phyloP scores from a whole-genome alignment of 2,113 vertebrate species.

The Penelope pileata region DNA sequence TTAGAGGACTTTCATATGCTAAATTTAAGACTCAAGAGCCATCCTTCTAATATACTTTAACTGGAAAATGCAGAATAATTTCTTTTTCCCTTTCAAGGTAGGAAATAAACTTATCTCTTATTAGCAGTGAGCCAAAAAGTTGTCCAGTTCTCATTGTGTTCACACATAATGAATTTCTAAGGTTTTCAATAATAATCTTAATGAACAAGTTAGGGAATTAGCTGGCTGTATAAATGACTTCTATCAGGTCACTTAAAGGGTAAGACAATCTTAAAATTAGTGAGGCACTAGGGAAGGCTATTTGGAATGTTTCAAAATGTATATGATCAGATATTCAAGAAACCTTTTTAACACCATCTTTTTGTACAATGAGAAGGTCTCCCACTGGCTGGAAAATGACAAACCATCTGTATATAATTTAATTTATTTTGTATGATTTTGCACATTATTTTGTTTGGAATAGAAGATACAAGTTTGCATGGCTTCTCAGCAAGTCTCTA shows the following conservation, averaged over 20 bases:
- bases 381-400: conserved; percentile 19
- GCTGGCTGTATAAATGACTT: conserved; percentile 31
- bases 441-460: conserved; percentile 16
- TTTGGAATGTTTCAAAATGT: conserved; percentile 49
- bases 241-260: conserved; percentile 31
- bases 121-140: conserved; percentile 57
- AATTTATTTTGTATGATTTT: conserved; percentile 34
- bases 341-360: conserved; percentile 4
- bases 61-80: background rate
- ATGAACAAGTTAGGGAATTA: conserved; percentile 64
- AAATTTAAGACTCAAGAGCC: background rate
- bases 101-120: conserved; percentile 36
- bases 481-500: conserved; percentile 1
- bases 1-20: background rate
- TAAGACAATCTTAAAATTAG: conserved; percentile 45
- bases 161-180: conserved; percentile 67
- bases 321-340: background rate
- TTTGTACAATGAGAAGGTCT: background rate
- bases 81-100: conserved; percentile 33
- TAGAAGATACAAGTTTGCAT: background rate
- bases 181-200: conserved; percentile 62
- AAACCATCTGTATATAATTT: conserved; percentile 30
- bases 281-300: background rate
- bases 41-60: background rate
- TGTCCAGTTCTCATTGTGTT: conserved; percentile 30